Conservation (phyloP, 92 coral and sea anemone species). For the Umimayanthus chanpuru region DNA sequence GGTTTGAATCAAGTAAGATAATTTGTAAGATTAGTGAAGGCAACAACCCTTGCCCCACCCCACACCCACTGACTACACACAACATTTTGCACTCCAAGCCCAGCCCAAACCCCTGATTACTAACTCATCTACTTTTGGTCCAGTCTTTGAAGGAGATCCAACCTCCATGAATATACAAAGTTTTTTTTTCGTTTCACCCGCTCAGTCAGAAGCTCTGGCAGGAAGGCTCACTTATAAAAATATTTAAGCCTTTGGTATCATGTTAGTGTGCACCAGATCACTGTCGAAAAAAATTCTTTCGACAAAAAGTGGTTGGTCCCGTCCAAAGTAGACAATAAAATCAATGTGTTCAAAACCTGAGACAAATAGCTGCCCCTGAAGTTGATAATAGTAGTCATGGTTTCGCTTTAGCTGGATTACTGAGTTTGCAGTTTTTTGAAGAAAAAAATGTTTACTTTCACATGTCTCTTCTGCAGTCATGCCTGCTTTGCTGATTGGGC, state of each 20-base stretch:
- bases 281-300: slow-evolving; percentile 25
- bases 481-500: slow-evolving; percentile 64
- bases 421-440: slow-evolving; percentile 4
- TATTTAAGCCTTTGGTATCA: slow-evolving; percentile 12
- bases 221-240: slow-evolving; percentile 13
- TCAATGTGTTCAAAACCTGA: too few species aligned
- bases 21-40: neutral
- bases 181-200: slow-evolving; percentile 26
- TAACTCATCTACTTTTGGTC: too few species aligned
- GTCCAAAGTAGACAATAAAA: slow-evolving; percentile 1
- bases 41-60: slow-evolving; percentile 9
- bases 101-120: too few species aligned
- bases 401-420: slow-evolving; percentile 5
- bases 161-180: slow-evolving; percentile 32
- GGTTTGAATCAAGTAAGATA: neutral
- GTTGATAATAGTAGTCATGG: slow-evolving; percentile 2
- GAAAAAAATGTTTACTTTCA: slow-evolving; percentile 33
- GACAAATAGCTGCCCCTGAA: slow-evolving; percentile 22
- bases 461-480: slow-evolving; percentile 59
- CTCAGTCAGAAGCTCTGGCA: slow-evolving; percentile 21
- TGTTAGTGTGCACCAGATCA: slow-evolving; percentile 1
- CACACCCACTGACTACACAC: too few species aligned
- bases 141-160: slow-evolving; percentile 34
- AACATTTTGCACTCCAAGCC: neutral
- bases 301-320: slow-evolving; percentile 12